Evolutionary conservation across 2,888 invertebrate genomes (phyloP), one percentile per base, ranked within the genome.

Genomic region (Polydesmus complanatus): DNA sequence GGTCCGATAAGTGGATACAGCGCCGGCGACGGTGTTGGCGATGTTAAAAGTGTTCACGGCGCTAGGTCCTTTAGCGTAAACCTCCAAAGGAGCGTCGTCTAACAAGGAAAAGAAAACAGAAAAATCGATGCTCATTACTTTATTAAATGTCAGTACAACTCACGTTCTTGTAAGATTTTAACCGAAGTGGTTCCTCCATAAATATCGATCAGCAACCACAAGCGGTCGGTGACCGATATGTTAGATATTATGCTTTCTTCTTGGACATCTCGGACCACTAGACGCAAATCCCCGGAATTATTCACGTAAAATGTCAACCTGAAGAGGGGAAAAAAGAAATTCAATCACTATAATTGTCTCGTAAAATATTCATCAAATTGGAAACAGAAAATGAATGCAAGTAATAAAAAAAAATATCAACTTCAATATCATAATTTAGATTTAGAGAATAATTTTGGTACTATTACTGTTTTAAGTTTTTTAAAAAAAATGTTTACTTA

Each of bases 181-280:
- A 57, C 54, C 5, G 57, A 55, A 26, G 50, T 55, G 3, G 60
- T 57, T n/a, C 51, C 37, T 18, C 62, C 62, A 47, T 60, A 62
- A 53, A 62, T 56, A 49, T 62, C 62, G 11, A 62, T 47, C 22
- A 62, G n/a, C 14, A 62, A 27, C 62, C 62, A 62, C 18, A 62
- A 26, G 5, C 25, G 48, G 27, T 61, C 57, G n/a, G 23, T 48
- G 14, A 61, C 25, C 2, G 62, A 60, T 27, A 62, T 50, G 48
- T 56, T 53, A 5, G 27, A 25, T 18, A 62, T 26, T 3, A 48
- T 52, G 21, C 37, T 48, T 51, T 60, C 62, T 26, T 60, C 60
- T n/a, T 54, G 47, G 19, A 53, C 52, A 14, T 61, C 54, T 11
- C 60, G 37, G 21, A 62, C 37, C 14, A 62, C 51, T 18, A 62